These are phyloP conservation scores for Plectropomus leopardus DNA, from an alignment of 2,113 vertebrate genomes.

Conservation along the genomic window DNA sequence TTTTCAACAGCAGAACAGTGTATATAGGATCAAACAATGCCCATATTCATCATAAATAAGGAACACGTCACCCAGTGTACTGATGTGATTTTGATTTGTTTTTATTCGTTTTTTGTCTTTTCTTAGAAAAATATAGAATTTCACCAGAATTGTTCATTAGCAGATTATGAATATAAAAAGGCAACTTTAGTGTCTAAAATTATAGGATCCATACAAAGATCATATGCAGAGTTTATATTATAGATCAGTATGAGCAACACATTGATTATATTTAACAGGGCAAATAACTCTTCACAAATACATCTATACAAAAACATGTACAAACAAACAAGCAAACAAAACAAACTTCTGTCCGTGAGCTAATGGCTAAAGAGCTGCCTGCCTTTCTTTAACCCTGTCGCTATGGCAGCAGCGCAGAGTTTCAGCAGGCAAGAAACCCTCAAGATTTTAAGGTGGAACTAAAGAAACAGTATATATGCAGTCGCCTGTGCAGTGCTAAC, in stretches of 20 bases:
- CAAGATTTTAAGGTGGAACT: slow-evolving; percentile 60
- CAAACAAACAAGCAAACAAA: slow-evolving; percentile 57
- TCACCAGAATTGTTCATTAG: not conserved
- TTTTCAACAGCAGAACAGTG: slow-evolving; percentile 18
- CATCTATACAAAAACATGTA: slow-evolving; percentile 7
- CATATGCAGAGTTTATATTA: not conserved
- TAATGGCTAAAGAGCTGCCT: slow-evolving; percentile 57
- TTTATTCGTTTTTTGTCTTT: slow-evolving; percentile 6
- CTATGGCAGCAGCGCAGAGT: slow-evolving; percentile 72
- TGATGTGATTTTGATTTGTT: not conserved
- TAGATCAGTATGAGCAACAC: not conserved
- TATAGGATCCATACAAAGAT: not conserved
- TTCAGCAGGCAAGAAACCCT: slow-evolving; percentile 44
- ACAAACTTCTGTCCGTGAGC: slow-evolving; percentile 45
- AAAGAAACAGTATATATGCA: slow-evolving; percentile 42
- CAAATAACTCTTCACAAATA: not conserved
- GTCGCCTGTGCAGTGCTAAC: slow-evolving; percentile 9
- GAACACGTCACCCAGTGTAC: slow-evolving; percentile 7
- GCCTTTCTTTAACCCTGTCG: slow-evolving; percentile 48
- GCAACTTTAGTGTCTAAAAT: not conserved
- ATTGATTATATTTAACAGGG: not conserved
- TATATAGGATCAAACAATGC: not conserved
- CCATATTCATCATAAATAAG: slow-evolving; percentile 15
- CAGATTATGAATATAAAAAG: not conserved
- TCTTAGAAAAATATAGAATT: not conserved